These are phyloP conservation scores for Bovichtus variegatus DNA, from an alignment of 2,797 vertebrate genomes.

Conservation along the genomic window DNA sequence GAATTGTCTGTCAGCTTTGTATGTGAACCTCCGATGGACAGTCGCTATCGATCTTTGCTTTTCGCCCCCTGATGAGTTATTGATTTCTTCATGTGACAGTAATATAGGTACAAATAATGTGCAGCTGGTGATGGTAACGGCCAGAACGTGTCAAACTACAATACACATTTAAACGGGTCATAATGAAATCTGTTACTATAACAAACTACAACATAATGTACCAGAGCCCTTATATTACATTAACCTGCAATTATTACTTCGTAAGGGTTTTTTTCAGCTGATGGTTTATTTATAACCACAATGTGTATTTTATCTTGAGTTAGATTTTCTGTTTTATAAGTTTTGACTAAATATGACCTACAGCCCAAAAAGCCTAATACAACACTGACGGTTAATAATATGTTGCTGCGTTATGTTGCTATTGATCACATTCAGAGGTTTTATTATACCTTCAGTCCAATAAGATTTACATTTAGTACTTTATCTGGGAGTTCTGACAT, in stretches of 20 bases:
- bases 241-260: conserved; percentile 4
- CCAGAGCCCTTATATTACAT: neutral
- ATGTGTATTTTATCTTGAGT: neutral
- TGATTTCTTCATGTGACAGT: conserved; percentile 51
- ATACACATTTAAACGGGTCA: conserved; percentile 14
- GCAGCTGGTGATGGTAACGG: conserved; percentile 42
- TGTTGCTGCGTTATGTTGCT: conserved; percentile 4
- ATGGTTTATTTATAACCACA: conserved; percentile 6
- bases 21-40: conserved; percentile 57
- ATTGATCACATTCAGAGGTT: conserved; percentile 12
- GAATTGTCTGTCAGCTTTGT: conserved; percentile 50
- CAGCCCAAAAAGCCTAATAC: neutral
- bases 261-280: neutral
- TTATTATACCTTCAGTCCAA: neutral
- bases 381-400: neutral
- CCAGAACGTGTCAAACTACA: conserved; percentile 26
- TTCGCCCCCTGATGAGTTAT: conserved; percentile 49
- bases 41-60: conserved; percentile 43
- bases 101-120: conserved; percentile 60
- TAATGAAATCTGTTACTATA: conserved; percentile 24
- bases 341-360: neutral
- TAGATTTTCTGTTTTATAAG: neutral
- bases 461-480: conserved; percentile 5
- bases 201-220: conserved; percentile 26
- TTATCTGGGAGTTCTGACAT: conserved; percentile 18